Percentiles rank a stretch among this genome's conserved stretches.
phyloP scores from a whole-genome alignment of 2,797 vertebrate genomes.

The Thamnophis elegans region DNA sequence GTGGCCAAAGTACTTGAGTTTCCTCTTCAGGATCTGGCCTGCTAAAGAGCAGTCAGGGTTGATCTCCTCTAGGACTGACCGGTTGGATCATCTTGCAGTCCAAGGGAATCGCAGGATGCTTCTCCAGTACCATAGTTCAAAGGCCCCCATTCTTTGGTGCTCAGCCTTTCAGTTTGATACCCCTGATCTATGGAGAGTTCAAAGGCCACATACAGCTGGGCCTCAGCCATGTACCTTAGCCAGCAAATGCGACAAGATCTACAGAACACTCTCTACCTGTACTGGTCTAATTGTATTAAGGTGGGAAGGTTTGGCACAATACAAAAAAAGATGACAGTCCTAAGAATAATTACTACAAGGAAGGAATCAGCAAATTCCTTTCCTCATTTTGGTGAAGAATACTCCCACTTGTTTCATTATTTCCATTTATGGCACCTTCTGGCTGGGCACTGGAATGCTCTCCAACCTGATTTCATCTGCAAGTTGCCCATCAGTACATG shows the following conservation, averaged over 20 bases:
- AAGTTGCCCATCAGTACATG: not conserved
- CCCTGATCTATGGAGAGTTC: too few relatives aligned
- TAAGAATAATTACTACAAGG: conserved; percentile 18
- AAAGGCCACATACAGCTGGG: not conserved
- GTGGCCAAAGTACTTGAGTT: too few relatives aligned
- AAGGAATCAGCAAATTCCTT: conserved; percentile 20
- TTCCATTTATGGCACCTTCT: not conserved
- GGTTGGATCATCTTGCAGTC: too few relatives aligned
- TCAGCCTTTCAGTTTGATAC: too few relatives aligned
- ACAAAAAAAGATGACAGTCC: conserved; percentile 11
- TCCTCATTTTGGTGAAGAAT: conserved; percentile 7
- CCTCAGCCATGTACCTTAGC: not conserved
- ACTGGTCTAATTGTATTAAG: conserved; percentile 15
- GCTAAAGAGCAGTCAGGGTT: too few relatives aligned
- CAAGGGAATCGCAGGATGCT: too few relatives aligned
- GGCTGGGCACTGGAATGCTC: conserved; percentile 11
- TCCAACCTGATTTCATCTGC: conserved; percentile 21
- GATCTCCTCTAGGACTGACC: too few relatives aligned
- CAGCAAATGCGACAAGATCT: not conserved
- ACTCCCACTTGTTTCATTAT: conserved; percentile 14
- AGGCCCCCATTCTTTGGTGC: too few relatives aligned
- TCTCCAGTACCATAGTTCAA: too few relatives aligned
- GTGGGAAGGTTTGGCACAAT: conserved; percentile 18
- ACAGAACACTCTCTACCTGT: not conserved
- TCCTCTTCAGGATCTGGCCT: too few relatives aligned